phyloP scores from a whole-genome alignment of 2,797 vertebrate genomes.

The Phalanger gymnotis region DNA sequence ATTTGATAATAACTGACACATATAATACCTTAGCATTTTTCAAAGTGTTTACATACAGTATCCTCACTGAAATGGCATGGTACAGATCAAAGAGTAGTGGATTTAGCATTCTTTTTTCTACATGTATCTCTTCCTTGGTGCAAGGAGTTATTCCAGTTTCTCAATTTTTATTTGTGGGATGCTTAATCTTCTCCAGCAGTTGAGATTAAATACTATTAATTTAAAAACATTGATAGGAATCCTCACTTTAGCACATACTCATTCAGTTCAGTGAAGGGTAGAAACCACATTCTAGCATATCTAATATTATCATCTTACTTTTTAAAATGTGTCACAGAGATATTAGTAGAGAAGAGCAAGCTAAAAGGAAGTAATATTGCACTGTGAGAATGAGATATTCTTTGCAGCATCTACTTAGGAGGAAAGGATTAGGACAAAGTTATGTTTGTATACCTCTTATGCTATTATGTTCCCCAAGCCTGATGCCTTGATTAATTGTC shows the following conservation, averaged over 20 bases:
- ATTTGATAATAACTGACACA: not conserved
- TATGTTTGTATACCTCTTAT: not conserved
- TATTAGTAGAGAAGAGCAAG: not conserved
- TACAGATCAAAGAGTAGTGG: not conserved
- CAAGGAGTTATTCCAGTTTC: not conserved
- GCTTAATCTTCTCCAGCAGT: not conserved
- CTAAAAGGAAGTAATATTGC: not conserved
- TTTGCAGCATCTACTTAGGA: not conserved
- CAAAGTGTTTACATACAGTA: not conserved
- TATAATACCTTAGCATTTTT: not conserved
- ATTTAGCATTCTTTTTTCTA: not conserved
- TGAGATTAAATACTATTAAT: not conserved
- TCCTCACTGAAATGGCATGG: not conserved
- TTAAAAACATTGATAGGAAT: conserved; percentile 4
- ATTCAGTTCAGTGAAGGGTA: not conserved
- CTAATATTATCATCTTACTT: not conserved
- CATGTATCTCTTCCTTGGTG: not conserved
- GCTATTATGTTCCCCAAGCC: not conserved
- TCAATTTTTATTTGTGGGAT: not conserved
- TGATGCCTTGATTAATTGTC: not conserved
- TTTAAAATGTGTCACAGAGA: not conserved
- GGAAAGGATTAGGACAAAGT: not conserved
- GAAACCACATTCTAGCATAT: not conserved
- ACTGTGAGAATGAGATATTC: not conserved
- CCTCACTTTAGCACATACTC: not conserved